phyloP scores from a whole-genome alignment of 2,797 vertebrate genomes.

The Odontamblyopus lacepedii region DNA sequence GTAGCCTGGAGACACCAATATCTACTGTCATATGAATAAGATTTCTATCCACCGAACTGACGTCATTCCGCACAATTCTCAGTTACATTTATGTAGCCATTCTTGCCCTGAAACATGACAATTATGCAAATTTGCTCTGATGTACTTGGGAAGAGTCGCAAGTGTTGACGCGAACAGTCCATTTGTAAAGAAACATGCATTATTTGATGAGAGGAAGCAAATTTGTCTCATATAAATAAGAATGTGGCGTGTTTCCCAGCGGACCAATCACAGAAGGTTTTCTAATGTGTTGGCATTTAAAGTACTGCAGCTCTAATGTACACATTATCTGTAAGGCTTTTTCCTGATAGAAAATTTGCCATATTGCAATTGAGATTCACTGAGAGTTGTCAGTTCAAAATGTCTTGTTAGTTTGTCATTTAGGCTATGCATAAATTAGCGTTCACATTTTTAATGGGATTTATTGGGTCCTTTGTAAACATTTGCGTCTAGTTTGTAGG shows the following conservation, averaged over 20 bases:
- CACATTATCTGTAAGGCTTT: not conserved
- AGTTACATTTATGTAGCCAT: conserved; percentile 27
- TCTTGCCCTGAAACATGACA: conserved; percentile 32
- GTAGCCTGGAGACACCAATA: conserved; percentile 14
- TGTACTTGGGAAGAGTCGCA: conserved; percentile 22
- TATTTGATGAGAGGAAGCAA: conserved; percentile 21
- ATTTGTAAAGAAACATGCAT: conserved; percentile 3
- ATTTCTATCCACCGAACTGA: conserved; percentile 18
- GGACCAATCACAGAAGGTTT: conserved; percentile 12
- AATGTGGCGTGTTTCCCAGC: conserved; percentile 17
- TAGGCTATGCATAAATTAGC: not conserved
- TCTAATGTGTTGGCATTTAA: not conserved
- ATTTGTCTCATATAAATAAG: conserved; percentile 16
- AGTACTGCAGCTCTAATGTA: not conserved
- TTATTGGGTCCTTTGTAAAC: not conserved
- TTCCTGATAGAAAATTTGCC: not conserved
- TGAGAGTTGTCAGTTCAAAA: not conserved
- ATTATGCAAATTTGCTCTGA: conserved; percentile 41
- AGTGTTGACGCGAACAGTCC: conserved; percentile 21
- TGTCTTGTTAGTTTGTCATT: not conserved
- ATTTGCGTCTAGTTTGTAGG: not conserved
- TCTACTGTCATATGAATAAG: not conserved
- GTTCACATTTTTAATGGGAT: not conserved
- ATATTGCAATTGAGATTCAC: too few relatives aligned
- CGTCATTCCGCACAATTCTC: conserved; percentile 21